Base-by-base conservation (phyloP, 2,797 vertebrate species). In the Etheostoma nigrum region DNA sequence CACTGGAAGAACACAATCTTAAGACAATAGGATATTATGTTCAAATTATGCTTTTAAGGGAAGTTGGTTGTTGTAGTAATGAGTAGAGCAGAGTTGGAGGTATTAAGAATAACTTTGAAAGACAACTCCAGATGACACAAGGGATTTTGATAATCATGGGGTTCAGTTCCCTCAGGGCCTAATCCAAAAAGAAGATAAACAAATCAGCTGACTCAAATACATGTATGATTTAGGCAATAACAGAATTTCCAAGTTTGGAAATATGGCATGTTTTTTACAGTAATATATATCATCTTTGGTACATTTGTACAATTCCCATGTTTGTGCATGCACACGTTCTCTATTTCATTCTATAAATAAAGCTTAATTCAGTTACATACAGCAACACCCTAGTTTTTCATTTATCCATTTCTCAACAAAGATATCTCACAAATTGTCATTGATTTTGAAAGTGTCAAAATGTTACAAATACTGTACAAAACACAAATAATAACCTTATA, bases 101-200 rank as follows among this genome's bases (percentile, higher is more conserved):
- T 83, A 84, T 89, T 88, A 88, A 90, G 86, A 87, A 76, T 79
- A 93, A 92, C 82, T 93, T 92, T 92, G 89, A 91, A 91, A 92
- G 90, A 93, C 91, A 86, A 92, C 78, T 91, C 89, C 90, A 86
- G 84, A 92, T 92, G 92, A 93, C 92, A 88, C 86, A 64, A 74
- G 92, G 92, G 92, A 91, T 92, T 92, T 92, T 21, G 81, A 86
- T 94, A 93, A 93, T 92, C 90, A 88, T 63, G 78, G 90, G 91
- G 88, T 84, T 90, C 81, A 76, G 89, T 87, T 90, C 91, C 86
- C 90, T 86, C 75, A 69, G 85, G 91, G 80, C 81, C 88, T 93
- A 94, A 94, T 92, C 91, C 84, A 66, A 91, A 93, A 93, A 92
- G 90, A 86, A 93, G 92, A 92, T 93, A 87, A 93, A 90, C 87